A percentile compares a stretch with the other conserved stretches of the same genome.
Evolutionary conservation across 2,797 vertebrate species (phyloP).

Genomic region (Knipowitschia caucasica): DNA sequence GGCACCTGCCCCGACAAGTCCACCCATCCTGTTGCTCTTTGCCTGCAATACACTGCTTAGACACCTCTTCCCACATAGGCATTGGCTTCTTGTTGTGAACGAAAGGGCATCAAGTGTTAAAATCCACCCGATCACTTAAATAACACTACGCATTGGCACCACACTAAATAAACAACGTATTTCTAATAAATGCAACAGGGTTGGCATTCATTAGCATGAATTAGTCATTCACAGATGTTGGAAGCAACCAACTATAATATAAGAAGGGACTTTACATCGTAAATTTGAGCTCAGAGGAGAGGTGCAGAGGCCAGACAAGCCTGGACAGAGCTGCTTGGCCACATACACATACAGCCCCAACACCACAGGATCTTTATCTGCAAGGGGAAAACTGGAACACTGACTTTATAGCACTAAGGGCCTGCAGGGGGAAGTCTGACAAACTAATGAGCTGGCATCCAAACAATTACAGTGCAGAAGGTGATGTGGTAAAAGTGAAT

Average conservation of each 20-base stretch:
- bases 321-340: slow-evolving; percentile 47
- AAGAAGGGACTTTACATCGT: slow-evolving; percentile 47
- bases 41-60: slow-evolving; percentile 26
- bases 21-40: slow-evolving; percentile 77
- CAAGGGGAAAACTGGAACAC: slow-evolving; percentile 17
- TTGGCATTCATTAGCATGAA: slow-evolving; percentile 38
- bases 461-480: slow-evolving; percentile 43
- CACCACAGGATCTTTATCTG: slow-evolving; percentile 50
- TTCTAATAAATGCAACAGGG: slow-evolving; percentile 28
- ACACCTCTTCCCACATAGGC: no score
- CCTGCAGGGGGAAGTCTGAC: slow-evolving; percentile 36
- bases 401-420: slow-evolving; percentile 20
- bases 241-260: slow-evolving; percentile 35
- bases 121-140: not conserved
- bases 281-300: slow-evolving; percentile 31
- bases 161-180: slow-evolving; percentile 4
- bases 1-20: slow-evolving; percentile 71
- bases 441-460: slow-evolving; percentile 56
- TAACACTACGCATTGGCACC: not conserved
- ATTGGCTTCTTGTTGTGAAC: not conserved
- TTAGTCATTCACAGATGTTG: slow-evolving; percentile 51
- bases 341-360: slow-evolving; percentile 28
- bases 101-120: not conserved
- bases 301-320: slow-evolving; percentile 50
- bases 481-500: slow-evolving; percentile 16